These are phyloP conservation scores for Arion vulgaris DNA, from an alignment of 1,140 invertebrate genomes.

Conservation along the genomic window DNA sequence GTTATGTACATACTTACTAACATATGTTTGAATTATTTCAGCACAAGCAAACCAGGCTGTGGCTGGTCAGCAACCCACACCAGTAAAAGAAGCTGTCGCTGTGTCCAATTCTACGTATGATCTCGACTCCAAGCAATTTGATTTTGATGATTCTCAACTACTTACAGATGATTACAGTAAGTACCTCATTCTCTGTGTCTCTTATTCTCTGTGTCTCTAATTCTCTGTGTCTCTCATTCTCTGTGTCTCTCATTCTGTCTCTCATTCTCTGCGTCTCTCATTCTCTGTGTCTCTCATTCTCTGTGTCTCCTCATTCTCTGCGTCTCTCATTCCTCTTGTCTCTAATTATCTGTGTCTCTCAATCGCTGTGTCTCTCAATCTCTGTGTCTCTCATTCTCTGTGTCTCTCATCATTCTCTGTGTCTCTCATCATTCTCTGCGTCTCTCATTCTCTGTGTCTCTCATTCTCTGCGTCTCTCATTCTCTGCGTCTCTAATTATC, in stretches of 20 bases:
- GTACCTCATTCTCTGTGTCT: constrained; percentile 18
- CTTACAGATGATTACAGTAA: constrained; percentile 74
- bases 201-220: too few relatives aligned
- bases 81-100: constrained; percentile 23
- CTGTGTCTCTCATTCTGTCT: too few relatives aligned
- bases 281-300: background rate
- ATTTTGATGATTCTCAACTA: constrained; percentile 79
- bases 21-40: too few relatives aligned
- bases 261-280: background rate
- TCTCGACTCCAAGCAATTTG: constrained; percentile 74
- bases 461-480: background rate
- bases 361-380: background rate
- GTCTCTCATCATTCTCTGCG: background rate
- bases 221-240: background rate
- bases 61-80: constrained; percentile 22
- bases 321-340: background rate
- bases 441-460: background rate
- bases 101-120: constrained; percentile 65
- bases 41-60: constrained; percentile 50
- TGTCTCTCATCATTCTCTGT: background rate
- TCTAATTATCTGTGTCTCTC: too few relatives aligned
- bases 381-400: background rate
- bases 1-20: too few relatives aligned
- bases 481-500: background rate
- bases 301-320: background rate